Base-by-base conservation (phyloP, 2,113 vertebrate species). In the Perccottus glenii region DNA sequence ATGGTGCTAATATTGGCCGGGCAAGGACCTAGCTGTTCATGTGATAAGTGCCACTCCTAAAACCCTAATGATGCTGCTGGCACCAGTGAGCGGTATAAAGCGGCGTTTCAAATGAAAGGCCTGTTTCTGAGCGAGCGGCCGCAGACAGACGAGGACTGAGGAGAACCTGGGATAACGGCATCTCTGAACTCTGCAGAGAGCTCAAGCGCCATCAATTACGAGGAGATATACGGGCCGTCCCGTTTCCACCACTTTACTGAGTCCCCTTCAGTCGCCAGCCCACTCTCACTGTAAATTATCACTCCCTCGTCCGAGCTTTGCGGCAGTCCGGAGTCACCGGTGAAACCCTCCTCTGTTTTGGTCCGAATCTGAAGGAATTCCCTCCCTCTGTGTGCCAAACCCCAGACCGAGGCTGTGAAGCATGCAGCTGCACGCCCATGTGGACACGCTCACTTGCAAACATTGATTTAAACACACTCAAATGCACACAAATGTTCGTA, bases 31-130 rank as follows among this genome's bases (percentile, higher is more conserved):
- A 67, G 77, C 77, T 80, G 81, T 76, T 83, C 77, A 73, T 78
- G 83, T 81, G 85, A 79, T 87, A 87, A 87, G 83, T 87, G 81
- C 83, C 81, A 66, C 85, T 86, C 83, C 81, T 90, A 83, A 90
- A 89, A 80, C 70, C 80, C 82, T 90, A 85, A 87, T 80, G 86
- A 87, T 75, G 81, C 82, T 51, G 69, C 78, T 87, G 83, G 86
- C 83, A 85, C 80, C 81, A 67, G 81, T 76, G 84, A 72, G 58
- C 68, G 70, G 57, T 51, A 71, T 78, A 84, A 87, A 86, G 80
- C 78, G 47, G 59, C 7, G 14, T 70, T 75, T 80, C 66, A 59
- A 82, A 82, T 83, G 76, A 82, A 79, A 77, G 69, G 73, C 70
- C 70, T 67, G 75, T 81, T 75, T 81, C 75, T 78, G 65, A 46